Evolutionary conservation across 2,888 invertebrate species (phyloP), one percentile per base, ranked within the genome.

Genomic region (Aleiodes alternator): DNA sequence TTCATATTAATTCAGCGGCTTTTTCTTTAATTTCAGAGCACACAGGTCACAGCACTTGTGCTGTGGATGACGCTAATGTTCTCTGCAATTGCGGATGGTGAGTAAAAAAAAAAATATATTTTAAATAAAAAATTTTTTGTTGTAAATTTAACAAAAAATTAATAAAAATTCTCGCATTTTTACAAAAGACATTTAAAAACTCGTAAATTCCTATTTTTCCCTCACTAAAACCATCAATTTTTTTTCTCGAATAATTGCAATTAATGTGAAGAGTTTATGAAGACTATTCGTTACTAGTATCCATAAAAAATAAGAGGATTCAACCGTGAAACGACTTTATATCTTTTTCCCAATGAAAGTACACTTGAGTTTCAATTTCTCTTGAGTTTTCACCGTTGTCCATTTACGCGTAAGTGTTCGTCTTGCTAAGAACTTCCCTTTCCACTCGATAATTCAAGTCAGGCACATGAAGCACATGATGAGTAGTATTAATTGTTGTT

Each of bases 1-100:
- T 43, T 48, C 6, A 50, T n/a, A 34, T 7, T 51, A 5, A 12
- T 68, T 31, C 9, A 7, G 7, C 38, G 11, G 56, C 77, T 14
- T 76, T 79, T 79, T 76, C 80, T 77, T 80, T 73, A 78, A 75
- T 84, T 84, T 12, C 87, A 89, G 89, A 84, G 83, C 81, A 79
- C 83, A 78, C 85, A 85, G 80, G 80, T 85, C 72, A 82, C 84
- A 74, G 80, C 81, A 76, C 79, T 86, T 78, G 72, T 87, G 75
- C 83, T 89, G 79, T 84, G 84, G 83, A 78, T 88, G 73, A 80
- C 81, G 72, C 79, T 87, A 78, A 80, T 87, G 70, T 76, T 86
- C 23, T 81, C 84, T 64, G 78, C 83, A n/a, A 81, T 85, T 76
- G 83, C 82, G 69, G 79, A 83, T 79, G 87, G 88, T 89, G 76